phyloP scores from a whole-genome alignment of 2,797 vertebrate species.

The Sebastes ruberrimus region DNA sequence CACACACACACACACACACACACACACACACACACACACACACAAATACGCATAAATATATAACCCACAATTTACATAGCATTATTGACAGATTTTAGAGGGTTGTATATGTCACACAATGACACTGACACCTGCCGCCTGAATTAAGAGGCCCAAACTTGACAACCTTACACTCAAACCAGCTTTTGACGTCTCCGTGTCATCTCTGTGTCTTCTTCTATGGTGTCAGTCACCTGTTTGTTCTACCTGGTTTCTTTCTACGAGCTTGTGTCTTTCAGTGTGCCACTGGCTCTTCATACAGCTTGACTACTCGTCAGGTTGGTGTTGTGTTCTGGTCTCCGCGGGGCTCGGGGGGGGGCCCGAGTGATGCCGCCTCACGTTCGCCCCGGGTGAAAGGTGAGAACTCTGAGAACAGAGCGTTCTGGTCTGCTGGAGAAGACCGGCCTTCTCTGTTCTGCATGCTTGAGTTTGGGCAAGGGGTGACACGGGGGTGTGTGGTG shows the following conservation, averaged over 20 bases:
- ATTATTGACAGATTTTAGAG: background rate
- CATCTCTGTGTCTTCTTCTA: constrained; percentile 34
- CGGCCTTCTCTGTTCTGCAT: constrained; percentile 78
- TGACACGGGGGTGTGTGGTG: constrained; percentile 1
- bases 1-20: too few relatives aligned
- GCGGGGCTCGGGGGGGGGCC: constrained; percentile 58
- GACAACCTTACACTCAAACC: constrained; percentile 1
- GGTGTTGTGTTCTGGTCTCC: constrained; percentile 76
- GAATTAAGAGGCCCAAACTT: constrained; percentile 8
- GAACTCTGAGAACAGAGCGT: constrained; percentile 82
- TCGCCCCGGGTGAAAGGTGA: constrained; percentile 81
- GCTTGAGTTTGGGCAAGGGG: constrained; percentile 75
- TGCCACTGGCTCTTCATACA: constrained; percentile 35
- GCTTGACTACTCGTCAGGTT: constrained; percentile 29
- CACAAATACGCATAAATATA: background rate
- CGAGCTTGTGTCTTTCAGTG: constrained; percentile 49
- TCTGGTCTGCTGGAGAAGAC: constrained; percentile 77
- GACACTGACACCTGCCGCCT: constrained; percentile 38
- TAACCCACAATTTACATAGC: background rate
- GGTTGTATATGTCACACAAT: constrained; percentile 4
- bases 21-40: too few relatives aligned
- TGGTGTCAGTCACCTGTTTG: constrained; percentile 48
- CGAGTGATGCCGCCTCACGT: constrained; percentile 65
- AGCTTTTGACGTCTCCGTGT: constrained; percentile 25
- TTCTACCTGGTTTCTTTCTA: constrained; percentile 45